phyloP scores from a whole-genome alignment of 2,797 vertebrate species.

The Ctenopoma kingsleyae region DNA sequence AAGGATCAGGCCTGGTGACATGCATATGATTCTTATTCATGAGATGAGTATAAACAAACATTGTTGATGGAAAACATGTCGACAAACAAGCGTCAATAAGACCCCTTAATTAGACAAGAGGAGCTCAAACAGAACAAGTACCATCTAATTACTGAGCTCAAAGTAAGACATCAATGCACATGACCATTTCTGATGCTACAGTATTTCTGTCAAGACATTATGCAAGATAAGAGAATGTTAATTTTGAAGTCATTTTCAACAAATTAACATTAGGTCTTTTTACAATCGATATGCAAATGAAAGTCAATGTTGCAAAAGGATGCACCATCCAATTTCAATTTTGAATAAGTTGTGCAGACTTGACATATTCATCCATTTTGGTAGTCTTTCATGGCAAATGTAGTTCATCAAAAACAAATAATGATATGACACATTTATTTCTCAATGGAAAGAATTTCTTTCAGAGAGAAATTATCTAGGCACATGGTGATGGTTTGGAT shows the following conservation, averaged over 20 bases:
- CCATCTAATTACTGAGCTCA: constrained; percentile 56
- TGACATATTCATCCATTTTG: constrained; percentile 24
- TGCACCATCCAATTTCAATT: neutral
- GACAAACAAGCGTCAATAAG: constrained; percentile 66
- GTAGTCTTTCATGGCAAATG: constrained; percentile 1
- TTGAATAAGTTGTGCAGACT: neutral
- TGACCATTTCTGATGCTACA: constrained; percentile 29
- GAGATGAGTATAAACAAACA: constrained; percentile 72
- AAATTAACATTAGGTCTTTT: constrained; percentile 32
- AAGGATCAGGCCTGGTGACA: constrained; percentile 37
- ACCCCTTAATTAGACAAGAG: constrained; percentile 61
- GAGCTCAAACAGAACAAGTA: constrained; percentile 60
- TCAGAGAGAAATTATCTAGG: neutral
- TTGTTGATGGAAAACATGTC: constrained; percentile 59
- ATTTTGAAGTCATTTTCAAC: constrained; percentile 28
- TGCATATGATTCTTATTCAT: constrained; percentile 60
- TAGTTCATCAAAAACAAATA: constrained; percentile 19
- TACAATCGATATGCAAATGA: constrained; percentile 38
- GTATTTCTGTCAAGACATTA: constrained; percentile 18
- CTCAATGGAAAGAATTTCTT: neutral
- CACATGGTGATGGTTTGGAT: neutral
- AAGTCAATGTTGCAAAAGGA: constrained; percentile 3
- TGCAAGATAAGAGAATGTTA: constrained; percentile 23
- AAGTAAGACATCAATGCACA: constrained; percentile 62
- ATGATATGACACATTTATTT: constrained; percentile 8